Percentiles rank a stretch among this genome's conserved stretches.
Evolutionary conservation across 1,140 invertebrate species (phyloP).

Genomic region (Drosophila saltans): DNA sequence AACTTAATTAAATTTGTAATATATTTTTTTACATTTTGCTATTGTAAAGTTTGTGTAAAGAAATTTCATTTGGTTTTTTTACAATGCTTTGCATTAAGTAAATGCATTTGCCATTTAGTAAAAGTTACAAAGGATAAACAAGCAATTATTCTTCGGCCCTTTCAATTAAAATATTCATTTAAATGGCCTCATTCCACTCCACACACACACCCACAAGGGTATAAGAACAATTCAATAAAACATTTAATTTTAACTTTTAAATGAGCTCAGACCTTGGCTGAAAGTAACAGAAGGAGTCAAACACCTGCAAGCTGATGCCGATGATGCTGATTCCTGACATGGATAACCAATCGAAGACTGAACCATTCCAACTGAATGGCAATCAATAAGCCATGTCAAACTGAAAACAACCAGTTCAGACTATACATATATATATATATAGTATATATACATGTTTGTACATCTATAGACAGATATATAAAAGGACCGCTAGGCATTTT

Average conservation of each 20-base stretch:
- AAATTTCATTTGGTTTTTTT: background rate
- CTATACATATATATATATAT: conserved; percentile 6
- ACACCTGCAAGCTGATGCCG: conserved; percentile 20
- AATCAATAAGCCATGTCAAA: conserved; percentile 69
- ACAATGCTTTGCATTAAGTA: background rate
- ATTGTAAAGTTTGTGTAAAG: background rate
- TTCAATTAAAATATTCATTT: conserved; percentile 9
- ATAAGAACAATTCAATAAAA: conserved; percentile 28
- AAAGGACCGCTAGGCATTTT: conserved; percentile 58
- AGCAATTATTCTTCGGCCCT: conserved; percentile 4
- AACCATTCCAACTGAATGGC: conserved; percentile 53
- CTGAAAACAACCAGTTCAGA: conserved; percentile 12
- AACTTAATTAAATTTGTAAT: background rate
- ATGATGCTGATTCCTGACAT: conserved; percentile 10
- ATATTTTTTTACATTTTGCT: background rate
- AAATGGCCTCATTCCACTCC: background rate
- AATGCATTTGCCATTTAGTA: background rate
- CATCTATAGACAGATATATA: conserved; percentile 8
- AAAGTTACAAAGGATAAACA: conserved; percentile 4
- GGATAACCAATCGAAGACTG: conserved; percentile 64
- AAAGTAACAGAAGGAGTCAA: conserved; percentile 13
- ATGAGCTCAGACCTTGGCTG: conserved; percentile 13
- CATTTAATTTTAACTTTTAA: conserved; percentile 54
- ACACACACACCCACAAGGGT: background rate
- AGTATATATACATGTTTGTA: conserved; percentile 13